phyloP scores from a whole-genome alignment of 2,113 vertebrate genomes.

The Speoplatyrhinus poulsoni region DNA sequence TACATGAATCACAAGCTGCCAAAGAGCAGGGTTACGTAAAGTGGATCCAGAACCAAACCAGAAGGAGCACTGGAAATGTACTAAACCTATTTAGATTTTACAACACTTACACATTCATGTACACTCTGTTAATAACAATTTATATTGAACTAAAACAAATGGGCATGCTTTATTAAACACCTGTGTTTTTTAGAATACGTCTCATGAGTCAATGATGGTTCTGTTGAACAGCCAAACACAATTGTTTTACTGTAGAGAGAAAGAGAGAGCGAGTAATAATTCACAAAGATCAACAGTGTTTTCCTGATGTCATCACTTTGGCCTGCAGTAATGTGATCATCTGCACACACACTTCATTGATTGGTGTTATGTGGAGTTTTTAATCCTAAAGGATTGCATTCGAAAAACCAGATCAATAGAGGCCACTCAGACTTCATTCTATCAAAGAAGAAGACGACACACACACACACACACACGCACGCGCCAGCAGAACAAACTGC shows the following conservation, averaged over 20 bases:
- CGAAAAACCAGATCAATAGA: background rate
- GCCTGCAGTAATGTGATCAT: conserved; percentile 15
- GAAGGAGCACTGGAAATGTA: background rate
- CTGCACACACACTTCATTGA: conserved; percentile 12
- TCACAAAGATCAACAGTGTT: conserved; percentile 2
- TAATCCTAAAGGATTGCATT: conserved; percentile 9
- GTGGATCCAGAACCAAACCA: background rate
- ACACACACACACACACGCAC: background rate
- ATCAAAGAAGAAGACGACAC: background rate
- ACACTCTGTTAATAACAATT: background rate
- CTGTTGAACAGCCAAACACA: background rate
- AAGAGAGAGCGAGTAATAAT: background rate
- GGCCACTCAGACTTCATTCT: background rate
- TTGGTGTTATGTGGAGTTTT: conserved; percentile 13
- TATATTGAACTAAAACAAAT: background rate
- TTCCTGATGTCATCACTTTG: conserved; percentile 22
- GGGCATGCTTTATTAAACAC: background rate
- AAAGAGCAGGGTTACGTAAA: background rate
- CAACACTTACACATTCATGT: background rate
- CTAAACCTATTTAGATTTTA: no score
- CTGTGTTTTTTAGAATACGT: background rate
- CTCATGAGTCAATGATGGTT: background rate
- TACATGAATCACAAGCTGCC: background rate
- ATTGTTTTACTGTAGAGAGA: background rate
- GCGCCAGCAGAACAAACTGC: background rate